These are phyloP conservation scores for Shargacucullia verbasci DNA, from an alignment of 2,888 invertebrate species.

Conservation along the genomic window DNA sequence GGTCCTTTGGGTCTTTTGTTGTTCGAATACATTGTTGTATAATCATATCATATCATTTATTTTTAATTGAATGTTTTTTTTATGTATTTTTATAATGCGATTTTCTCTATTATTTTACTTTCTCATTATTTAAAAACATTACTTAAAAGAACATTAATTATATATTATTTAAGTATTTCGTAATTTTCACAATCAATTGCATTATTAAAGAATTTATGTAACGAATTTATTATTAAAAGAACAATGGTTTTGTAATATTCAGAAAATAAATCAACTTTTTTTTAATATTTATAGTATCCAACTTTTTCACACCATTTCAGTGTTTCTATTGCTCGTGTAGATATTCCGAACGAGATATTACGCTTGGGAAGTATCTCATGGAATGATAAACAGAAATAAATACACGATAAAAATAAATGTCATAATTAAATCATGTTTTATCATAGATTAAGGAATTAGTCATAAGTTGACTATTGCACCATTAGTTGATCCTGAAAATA, in stretches of 20 bases:
- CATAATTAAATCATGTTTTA: no score
- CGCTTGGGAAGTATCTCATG: constrained; percentile 31
- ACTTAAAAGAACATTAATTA: no score
- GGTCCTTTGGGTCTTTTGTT: constrained; percentile 13
- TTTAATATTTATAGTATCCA: constrained; percentile 2
- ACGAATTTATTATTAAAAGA: constrained; percentile 4
- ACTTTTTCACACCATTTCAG: constrained; percentile 9
- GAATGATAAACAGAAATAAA: not conserved
- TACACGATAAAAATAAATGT: no score
- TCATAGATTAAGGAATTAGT: no score
- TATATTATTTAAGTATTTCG: no score
- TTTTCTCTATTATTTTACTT: no score
- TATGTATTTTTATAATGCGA: no score
- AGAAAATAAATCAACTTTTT: constrained; percentile 30
- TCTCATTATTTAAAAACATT: no score
- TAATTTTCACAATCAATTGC: constrained; percentile 1
- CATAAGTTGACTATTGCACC: not conserved
- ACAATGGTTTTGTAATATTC: constrained; percentile 37
- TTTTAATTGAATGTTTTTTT: no score
- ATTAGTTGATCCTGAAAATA: not conserved
- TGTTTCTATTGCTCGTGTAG: constrained; percentile 16
- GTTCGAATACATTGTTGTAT: not conserved
- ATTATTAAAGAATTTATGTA: not conserved
- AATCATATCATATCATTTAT: constrained; percentile 8
- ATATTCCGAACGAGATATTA: constrained; percentile 17